Base-by-base conservation (phyloP, 2,797 vertebrate species). In the Sebastolobus altivelis region DNA sequence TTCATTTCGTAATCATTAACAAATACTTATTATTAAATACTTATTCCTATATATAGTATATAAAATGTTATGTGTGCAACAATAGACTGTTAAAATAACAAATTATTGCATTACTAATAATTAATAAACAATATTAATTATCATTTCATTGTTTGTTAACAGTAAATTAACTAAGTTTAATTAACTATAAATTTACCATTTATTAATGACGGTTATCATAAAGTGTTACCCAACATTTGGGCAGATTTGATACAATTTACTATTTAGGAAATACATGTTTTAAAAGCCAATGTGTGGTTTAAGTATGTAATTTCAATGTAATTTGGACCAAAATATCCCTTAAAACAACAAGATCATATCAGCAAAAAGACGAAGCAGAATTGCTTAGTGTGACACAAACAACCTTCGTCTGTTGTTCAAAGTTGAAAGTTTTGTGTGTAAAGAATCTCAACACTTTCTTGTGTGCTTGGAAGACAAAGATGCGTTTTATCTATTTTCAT, bases 401-500 rank as follows among this genome's bases (percentile, higher is more conserved):
- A 18, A 2, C 31, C 16, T 58, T 67, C 1, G 46, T 33, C 4
- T 11, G 13, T 22, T 18, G 37, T 66, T 58, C 12, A 56, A 52
- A 56, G 3, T 38, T 55, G 14, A 31, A 62, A 49, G 18, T 20
- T 49, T 49, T 46, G 33, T 35, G 4, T 49, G 25, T 22, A 0
- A 20, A n/a, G 33, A 25, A 65, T 65, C 22, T 20, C 16, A 56
- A 22, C 20, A 54, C 49, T 54, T 54, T 33, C 22, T 65, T 2
- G 2, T 74, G 35, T 79, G 55, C 2, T 68, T 61, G 25, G 14
- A 49, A 65, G 38, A 37, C 2, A 37, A 38, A 22, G 0, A 29
- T n/a, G 11, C 63, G 65, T 86, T 73, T 75, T 0, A 40, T 52
- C 54, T 55, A 5, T 63, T 54, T 69, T 12, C 11, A 60, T 25